Evolutionary conservation across 1,140 invertebrate genomes (phyloP).

Genomic region (Epicauta chinensis): DNA sequence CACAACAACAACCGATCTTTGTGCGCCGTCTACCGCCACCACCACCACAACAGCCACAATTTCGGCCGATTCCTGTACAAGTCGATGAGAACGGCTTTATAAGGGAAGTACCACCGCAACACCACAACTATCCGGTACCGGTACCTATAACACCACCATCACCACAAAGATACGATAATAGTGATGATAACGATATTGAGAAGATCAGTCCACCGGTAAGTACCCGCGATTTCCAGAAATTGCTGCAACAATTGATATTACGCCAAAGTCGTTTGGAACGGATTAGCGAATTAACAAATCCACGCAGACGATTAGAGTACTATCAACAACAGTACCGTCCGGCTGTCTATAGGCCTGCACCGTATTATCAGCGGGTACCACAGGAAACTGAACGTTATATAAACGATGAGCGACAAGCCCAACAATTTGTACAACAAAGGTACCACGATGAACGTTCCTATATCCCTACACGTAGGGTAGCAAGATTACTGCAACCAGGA

Average conservation of each 20-base stretch:
- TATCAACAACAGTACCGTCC: conserved; percentile 29
- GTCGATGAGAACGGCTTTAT: conserved; percentile 39
- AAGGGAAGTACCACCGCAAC: conserved; percentile 30
- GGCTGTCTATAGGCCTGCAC: conserved; percentile 19
- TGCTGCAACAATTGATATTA: conserved; percentile 51
- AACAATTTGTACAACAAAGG: conserved; percentile 12
- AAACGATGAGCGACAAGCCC: conserved; percentile 7
- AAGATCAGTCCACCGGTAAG: conserved; percentile 47
- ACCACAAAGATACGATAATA: conserved; percentile 13
- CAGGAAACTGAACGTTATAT: conserved; percentile 11
- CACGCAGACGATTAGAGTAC: conserved; percentile 26
- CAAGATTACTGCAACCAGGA: conserved; percentile 13
- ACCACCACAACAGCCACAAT: too few species aligned
- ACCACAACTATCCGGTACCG: conserved; percentile 35
- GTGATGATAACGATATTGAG: conserved; percentile 33
- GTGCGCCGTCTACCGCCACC: conserved; percentile 20
- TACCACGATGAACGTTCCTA: conserved; percentile 4
- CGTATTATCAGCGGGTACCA: conserved; percentile 21
- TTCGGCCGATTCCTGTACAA: conserved; percentile 36
- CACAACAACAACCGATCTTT: conserved; percentile 20
- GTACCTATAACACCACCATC: conserved; percentile 27
- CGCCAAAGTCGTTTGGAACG: conserved; percentile 49
- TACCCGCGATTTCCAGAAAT: conserved; percentile 51
- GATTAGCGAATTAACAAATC: conserved; percentile 35
- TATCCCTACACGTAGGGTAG: conserved; percentile 10